Evolutionary conservation across 2,888 invertebrate species (phyloP).

Genomic region (Diogma glabrata): DNA sequence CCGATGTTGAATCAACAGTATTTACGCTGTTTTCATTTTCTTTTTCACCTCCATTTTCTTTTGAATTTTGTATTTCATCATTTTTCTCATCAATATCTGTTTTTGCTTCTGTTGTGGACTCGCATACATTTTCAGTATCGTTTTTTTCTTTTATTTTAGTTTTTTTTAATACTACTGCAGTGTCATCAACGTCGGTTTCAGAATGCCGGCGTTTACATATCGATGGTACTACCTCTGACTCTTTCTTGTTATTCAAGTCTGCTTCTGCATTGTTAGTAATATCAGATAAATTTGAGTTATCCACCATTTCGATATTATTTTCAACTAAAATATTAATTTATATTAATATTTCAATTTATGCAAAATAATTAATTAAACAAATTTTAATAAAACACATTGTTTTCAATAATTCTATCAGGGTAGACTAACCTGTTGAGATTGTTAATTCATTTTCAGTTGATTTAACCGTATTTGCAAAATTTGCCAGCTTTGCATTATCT

Average conservation of each 20-base stretch:
- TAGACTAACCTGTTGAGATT: conserved; percentile 1
- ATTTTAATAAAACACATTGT: neutral
- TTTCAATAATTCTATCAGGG: neutral
- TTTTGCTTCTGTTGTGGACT: neutral
- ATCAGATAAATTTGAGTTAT: no score
- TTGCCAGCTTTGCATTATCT: no score
- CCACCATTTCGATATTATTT: neutral
- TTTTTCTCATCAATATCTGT: neutral
- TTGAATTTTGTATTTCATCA: neutral
- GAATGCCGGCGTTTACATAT: conserved; percentile 8
- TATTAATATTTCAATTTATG: no score
- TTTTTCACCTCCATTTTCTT: no score
- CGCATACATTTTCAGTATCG: neutral
- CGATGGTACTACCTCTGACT: no score
- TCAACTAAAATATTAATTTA: neutral
- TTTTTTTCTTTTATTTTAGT: neutral
- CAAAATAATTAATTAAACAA: neutral
- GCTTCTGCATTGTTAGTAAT: neutral
- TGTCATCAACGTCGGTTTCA: conserved; percentile 2
- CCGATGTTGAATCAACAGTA: neutral
- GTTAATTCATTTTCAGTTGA: no score
- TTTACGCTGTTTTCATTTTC: neutral
- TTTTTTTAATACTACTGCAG: conserved; percentile 1
- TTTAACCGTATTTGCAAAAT: no score
- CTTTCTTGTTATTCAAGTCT: neutral